A percentile compares a stretch with the other conserved stretches of the same genome.
These are phyloP conservation scores for Daboia siamensis DNA, from an alignment of 2,113 vertebrate genomes.

Conservation along the genomic window DNA sequence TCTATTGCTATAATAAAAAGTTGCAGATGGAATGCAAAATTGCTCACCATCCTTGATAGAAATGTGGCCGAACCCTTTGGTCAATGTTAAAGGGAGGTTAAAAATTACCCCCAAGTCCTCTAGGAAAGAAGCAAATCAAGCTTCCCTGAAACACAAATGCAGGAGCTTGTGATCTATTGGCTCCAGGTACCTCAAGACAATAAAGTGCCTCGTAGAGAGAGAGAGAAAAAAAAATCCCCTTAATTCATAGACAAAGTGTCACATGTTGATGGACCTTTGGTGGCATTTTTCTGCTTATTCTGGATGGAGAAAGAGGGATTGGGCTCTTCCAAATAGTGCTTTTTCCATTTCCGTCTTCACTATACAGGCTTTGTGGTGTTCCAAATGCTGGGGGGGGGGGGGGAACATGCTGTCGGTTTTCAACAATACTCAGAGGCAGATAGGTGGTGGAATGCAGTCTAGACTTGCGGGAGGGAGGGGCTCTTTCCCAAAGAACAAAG, in stretches of 20 bases:
- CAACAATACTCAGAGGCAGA: neutral
- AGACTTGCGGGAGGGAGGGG: neutral
- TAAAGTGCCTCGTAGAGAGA: neutral
- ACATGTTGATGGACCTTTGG: neutral
- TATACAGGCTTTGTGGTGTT: neutral
- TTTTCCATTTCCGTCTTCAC: neutral
- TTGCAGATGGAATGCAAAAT: constrained; percentile 12
- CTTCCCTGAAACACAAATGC: neutral
- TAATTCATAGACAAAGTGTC: neutral
- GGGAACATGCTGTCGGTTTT: neutral
- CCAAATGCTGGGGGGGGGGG: neutral
- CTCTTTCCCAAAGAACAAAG: neutral
- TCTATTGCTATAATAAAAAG: neutral
- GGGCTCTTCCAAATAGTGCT: neutral
- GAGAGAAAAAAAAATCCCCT: neutral
- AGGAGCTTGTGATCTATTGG: neutral
- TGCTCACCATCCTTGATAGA: neutral
- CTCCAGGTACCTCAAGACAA: neutral
- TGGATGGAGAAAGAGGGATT: neutral
- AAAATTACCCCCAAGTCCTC: neutral
- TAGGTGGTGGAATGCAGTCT: neutral
- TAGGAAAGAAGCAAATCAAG: neutral
- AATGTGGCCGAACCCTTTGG: constrained; percentile 5
- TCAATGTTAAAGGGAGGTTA: neutral
- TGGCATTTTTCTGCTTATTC: neutral